Evolutionary conservation across 2,113 vertebrate genomes (phyloP), one percentile per base, ranked within the genome.

Genomic region (Bubo blakistoni): DNA sequence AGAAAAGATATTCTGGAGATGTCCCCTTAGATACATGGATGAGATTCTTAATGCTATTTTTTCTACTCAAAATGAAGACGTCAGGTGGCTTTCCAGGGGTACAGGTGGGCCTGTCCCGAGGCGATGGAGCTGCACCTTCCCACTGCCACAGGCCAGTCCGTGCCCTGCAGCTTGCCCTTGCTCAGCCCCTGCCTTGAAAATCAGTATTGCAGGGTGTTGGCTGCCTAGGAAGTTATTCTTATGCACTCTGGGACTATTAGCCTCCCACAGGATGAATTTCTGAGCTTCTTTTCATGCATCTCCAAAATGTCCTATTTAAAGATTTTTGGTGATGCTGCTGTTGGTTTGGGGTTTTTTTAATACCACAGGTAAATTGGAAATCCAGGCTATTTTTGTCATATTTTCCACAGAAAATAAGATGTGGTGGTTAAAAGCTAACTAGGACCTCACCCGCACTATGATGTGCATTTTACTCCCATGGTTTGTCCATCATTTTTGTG

Each of bases 51-150:
- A 25, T 16, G 7, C 1, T 46, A 11, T 3, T 59, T 51, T 70
- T 61, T 46, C 55, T 66, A 15, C n/a, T 62, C 22, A 46, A 47
- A 52, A 70, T 20, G 52, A 79, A 86, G 38, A 40, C 1, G 0
- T 40, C 62, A 55, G 32, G 44, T 66, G 70, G 22, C 32, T 88
- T 40, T 46, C 29, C 42, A 54, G 38, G 13, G n/a, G 4, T 58
- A n/a, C n/a, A 8, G 12, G 20, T 0, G 0, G 3, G 4, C 29
- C 24, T 81, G 32, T 87, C 5, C 34, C 1, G 7, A 52, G 71
- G 16, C 0, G 2, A 46, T 8, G 8, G 30, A 81, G 27, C n/a
- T 30, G 27, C 11, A 36, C 21, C 59, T 80, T 46, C 22, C 32
- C n/a, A 11, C 24, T 40, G 29, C 44, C 24, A 0, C 2, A 20